phyloP scores from a whole-genome alignment of 2,113 vertebrate genomes.

The Zosterops japonicus region DNA sequence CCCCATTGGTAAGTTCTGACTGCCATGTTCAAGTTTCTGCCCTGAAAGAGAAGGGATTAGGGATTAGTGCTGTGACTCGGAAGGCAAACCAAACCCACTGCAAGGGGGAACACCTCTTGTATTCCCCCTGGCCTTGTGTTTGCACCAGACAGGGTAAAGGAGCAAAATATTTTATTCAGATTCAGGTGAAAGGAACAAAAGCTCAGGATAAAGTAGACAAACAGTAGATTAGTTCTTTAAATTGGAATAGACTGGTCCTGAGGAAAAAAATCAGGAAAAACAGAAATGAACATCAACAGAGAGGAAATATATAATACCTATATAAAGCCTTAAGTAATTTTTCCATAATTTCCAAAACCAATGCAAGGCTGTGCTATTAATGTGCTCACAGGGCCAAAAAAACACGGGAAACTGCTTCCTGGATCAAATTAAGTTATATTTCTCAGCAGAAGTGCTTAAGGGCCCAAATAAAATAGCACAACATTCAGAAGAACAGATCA shows the following conservation, averaged over 20 bases:
- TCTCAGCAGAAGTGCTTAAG: not conserved
- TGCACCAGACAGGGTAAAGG: not conserved
- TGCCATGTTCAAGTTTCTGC: not conserved
- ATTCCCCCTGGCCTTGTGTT: not conserved
- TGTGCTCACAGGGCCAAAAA: not conserved
- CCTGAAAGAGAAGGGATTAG: not conserved
- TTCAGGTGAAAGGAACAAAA: not conserved
- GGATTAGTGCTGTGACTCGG: rapidly evolving
- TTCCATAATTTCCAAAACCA: not conserved
- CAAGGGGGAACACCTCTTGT: not conserved
- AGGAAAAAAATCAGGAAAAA: not conserved
- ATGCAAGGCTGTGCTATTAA: not conserved
- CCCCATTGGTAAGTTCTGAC: not conserved
- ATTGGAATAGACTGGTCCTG: not conserved
- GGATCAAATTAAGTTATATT: not conserved
- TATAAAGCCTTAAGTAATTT: not conserved
- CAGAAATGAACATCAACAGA: not conserved
- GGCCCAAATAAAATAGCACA: not conserved
- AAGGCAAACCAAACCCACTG: not conserved
- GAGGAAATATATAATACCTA: not conserved
- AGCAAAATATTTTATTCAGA: not conserved
- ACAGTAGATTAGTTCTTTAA: not conserved
- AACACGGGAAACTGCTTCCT: not conserved
- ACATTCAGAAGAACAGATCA: not conserved
- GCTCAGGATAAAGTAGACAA: not conserved